phyloP scores from a whole-genome alignment of 2,888 invertebrate genomes.

The Meloe dianella region DNA sequence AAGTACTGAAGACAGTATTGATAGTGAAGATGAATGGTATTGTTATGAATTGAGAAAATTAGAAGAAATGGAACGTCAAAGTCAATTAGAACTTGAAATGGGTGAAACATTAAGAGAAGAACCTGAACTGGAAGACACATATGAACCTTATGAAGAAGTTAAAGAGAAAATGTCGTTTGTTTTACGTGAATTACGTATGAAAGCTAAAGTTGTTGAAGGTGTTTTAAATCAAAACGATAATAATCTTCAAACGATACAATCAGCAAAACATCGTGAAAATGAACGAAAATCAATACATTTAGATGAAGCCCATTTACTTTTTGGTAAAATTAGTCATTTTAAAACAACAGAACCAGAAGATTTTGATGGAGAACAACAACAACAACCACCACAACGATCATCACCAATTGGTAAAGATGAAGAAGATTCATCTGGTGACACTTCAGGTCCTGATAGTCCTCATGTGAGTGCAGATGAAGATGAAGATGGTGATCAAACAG shows the following conservation, averaged over 20 bases:
- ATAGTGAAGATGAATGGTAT: constrained; percentile 93
- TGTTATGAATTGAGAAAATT: constrained; percentile 86
- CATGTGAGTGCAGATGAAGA: constrained; percentile 75
- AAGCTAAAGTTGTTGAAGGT: constrained; percentile 64
- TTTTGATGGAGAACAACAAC: constrained; percentile 49
- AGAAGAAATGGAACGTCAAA: constrained; percentile 83
- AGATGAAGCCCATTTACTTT: constrained; percentile 55
- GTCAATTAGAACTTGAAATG: constrained; percentile 69
- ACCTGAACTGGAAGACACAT: constrained; percentile 63
- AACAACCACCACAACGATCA: neutral
- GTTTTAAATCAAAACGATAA: constrained; percentile 57
- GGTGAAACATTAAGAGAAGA: constrained; percentile 68
- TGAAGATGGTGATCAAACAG: constrained; percentile 69
- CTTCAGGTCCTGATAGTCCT: constrained; percentile 88
- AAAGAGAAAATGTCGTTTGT: constrained; percentile 84
- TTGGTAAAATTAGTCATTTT: constrained; percentile 56
- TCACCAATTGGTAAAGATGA: constrained; percentile 55
- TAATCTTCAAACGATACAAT: constrained; percentile 52
- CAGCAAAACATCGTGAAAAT: constrained; percentile 53
- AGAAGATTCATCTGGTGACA: constrained; percentile 80
- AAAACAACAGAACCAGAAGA: constrained; percentile 51
- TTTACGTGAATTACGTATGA: constrained; percentile 74
- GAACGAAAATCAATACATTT: constrained; percentile 47
- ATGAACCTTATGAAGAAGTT: constrained; percentile 71
- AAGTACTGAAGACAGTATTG: constrained; percentile 91